These are phyloP conservation scores for Drepana falcataria DNA, from an alignment of 2,888 invertebrate species.

Conservation along the genomic window DNA sequence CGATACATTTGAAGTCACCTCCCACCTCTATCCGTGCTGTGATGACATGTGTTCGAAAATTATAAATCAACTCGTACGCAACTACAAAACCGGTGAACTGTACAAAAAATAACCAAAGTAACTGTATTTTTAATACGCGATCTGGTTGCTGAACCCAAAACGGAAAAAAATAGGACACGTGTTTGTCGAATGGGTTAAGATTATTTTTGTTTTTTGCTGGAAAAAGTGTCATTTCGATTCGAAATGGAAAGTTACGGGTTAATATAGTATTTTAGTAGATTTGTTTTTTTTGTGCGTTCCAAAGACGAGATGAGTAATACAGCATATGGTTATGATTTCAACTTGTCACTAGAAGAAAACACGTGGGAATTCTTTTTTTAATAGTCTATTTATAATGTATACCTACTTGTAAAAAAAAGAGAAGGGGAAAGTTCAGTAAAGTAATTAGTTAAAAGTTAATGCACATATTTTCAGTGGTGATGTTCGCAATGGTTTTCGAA, in stretches of 20 bases:
- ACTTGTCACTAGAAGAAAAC: conserved; percentile 46
- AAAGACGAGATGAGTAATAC: conserved; percentile 61
- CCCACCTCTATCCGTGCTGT: conserved; percentile 28
- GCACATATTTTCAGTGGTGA: too few species aligned
- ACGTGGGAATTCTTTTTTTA: conserved; percentile 59
- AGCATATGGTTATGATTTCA: conserved; percentile 62
- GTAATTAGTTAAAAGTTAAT: neutral
- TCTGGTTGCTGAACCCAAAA: conserved; percentile 72
- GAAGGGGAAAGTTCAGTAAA: neutral
- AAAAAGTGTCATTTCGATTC: conserved; percentile 70
- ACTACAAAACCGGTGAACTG: conserved; percentile 67
- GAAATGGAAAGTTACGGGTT: conserved; percentile 71
- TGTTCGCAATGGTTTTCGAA: too few species aligned
- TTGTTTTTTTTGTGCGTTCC: conserved; percentile 32
- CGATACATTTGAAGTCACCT: too few species aligned
- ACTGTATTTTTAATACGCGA: conserved; percentile 64
- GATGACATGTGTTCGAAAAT: conserved; percentile 71
- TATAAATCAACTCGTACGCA: conserved; percentile 61
- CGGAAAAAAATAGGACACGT: conserved; percentile 25
- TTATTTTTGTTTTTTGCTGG: conserved; percentile 26
- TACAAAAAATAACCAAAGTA: conserved; percentile 59
- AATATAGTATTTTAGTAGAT: conserved; percentile 56
- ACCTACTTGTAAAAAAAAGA: too few species aligned
- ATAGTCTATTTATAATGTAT: neutral
- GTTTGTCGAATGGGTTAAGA: conserved; percentile 69